Base-by-base conservation (phyloP, 2,113 vertebrate genomes). In the Microtus oregoni region DNA sequence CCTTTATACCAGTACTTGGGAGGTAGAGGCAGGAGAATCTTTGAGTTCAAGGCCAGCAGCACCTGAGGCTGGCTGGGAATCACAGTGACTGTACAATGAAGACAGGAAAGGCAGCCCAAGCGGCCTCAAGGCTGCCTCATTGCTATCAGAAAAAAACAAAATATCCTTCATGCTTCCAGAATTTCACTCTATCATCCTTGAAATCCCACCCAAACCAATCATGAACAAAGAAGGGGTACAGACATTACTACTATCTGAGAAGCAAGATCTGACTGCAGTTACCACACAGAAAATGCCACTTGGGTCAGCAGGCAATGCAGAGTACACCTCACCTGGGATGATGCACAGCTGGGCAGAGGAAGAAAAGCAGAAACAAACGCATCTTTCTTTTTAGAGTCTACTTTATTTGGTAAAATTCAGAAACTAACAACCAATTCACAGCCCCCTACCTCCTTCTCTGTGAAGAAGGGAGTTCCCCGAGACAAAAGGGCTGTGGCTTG, bases 371-470 rank as follows among this genome's bases (percentile, higher is more conserved):
- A 41, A 90, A 85, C 55, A 28, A 86, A 65, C 1, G 0, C 32
- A 85, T 41, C 73, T 79, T 97, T 97, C 96, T 95, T 98, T 97
- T 98, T 96, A 97, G 97, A 98, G 96, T 96, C 97, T 99, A 99
- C 98, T 99, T 99, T 99, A 99, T 99, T 99, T 98, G 98, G 98
- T 98, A 98, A 98, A 99, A 98, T 97, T 98, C 97, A 70, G 89
- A 98, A 98, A 97, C 90, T 98, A 97, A 89, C 96, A 96, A 97
- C 92, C 96, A 97, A 89, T 93, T 67, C 95, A 96, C 90, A 76
- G 28, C 94, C 94, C 91, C 87, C 95, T 19, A 73, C 92, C 92
- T 88, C 61, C 96, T 97, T 96, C 77, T 89, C 96, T 96, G 96
- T 83, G 96, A 98, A 96, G 88, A 7, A 94, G 81, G 91, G 91